A percentile compares a stretch with the other conserved stretches of the same genome.
phyloP scores from a whole-genome alignment of 92 coral and sea anemone species.

The Heteractis magnifica region DNA sequence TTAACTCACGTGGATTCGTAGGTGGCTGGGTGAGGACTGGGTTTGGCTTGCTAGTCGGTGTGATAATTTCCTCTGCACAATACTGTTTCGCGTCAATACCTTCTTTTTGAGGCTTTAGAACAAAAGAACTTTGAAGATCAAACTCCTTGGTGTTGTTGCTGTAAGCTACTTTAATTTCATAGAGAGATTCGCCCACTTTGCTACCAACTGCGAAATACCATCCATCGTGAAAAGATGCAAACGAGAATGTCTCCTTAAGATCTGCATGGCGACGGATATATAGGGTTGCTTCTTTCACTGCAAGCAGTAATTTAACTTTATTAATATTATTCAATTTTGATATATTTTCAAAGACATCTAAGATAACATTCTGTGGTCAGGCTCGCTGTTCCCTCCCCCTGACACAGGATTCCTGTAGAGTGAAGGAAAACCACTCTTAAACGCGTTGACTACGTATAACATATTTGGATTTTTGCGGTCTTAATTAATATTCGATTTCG shows the following conservation, averaged over 20 bases:
- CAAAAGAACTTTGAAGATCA: slow-evolving; percentile 54
- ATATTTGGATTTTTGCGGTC: too few relatives aligned
- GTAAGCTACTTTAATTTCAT: slow-evolving; percentile 37
- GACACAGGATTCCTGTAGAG: too few relatives aligned
- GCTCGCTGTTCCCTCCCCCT: too few relatives aligned
- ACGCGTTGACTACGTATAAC: too few relatives aligned
- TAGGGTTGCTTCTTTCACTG: slow-evolving; percentile 73
- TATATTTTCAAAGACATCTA: background rate
- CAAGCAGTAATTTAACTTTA: background rate
- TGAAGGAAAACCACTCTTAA: too few relatives aligned
- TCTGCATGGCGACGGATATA: slow-evolving; percentile 68
- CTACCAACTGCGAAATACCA: slow-evolving; percentile 45
- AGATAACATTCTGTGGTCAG: too few relatives aligned
- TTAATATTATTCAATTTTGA: background rate
- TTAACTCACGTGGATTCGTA: background rate
- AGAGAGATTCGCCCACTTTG: slow-evolving; percentile 21
- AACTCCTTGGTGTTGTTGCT: slow-evolving; percentile 52
- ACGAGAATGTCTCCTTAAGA: slow-evolving; percentile 70
- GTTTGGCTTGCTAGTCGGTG: slow-evolving; percentile 36
- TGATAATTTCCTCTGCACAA: slow-evolving; percentile 53
- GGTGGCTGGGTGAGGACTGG: slow-evolving; percentile 25
- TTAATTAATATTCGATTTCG: too few relatives aligned
- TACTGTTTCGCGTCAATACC: slow-evolving; percentile 53
- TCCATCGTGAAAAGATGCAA: slow-evolving; percentile 61
- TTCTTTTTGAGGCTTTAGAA: slow-evolving; percentile 50